Conservation (phyloP, 1,140 invertebrate species). For the Piezodorus guildinii region DNA sequence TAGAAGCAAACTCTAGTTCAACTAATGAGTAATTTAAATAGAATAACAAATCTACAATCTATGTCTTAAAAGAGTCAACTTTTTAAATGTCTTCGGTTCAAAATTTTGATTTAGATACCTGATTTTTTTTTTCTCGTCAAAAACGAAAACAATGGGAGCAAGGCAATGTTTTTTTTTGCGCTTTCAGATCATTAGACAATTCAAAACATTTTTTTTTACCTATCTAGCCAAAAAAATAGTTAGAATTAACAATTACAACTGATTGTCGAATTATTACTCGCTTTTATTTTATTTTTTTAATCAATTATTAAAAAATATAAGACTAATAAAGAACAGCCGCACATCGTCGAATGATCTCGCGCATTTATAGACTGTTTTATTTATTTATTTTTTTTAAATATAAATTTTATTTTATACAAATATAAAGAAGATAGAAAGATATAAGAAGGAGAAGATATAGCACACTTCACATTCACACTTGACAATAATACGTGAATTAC, state of each 20-base stretch:
- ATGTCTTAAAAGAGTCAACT: conserved; percentile 4
- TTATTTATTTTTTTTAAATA: no score
- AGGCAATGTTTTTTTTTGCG: conserved; percentile 12
- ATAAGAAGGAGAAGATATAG: background rate
- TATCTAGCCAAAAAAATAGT: conserved; percentile 19
- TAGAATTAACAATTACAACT: conserved; percentile 18
- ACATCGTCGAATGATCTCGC: conserved; percentile 14
- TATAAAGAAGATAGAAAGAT: conserved; percentile 7
- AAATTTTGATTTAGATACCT: background rate
- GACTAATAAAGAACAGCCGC: conserved; percentile 13
- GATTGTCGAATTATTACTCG: conserved; percentile 25
- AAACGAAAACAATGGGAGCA: background rate
- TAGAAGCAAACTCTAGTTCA: conserved; percentile 16
- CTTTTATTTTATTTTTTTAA: background rate
- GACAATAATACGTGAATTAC: background rate
- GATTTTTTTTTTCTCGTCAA: background rate
- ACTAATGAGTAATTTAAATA: conserved; percentile 4
- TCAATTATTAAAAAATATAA: conserved; percentile 24
- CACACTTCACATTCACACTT: conserved; percentile 7
- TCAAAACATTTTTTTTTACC: conserved; percentile 5
- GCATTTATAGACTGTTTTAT: conserved; percentile 8
- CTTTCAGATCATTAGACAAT: conserved; percentile 10
- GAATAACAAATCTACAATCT: conserved; percentile 10
- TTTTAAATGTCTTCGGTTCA: background rate
- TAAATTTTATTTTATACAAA: background rate